Conservation (phyloP, 2,113 vertebrate species). For the Nesoenas mayeri region DNA sequence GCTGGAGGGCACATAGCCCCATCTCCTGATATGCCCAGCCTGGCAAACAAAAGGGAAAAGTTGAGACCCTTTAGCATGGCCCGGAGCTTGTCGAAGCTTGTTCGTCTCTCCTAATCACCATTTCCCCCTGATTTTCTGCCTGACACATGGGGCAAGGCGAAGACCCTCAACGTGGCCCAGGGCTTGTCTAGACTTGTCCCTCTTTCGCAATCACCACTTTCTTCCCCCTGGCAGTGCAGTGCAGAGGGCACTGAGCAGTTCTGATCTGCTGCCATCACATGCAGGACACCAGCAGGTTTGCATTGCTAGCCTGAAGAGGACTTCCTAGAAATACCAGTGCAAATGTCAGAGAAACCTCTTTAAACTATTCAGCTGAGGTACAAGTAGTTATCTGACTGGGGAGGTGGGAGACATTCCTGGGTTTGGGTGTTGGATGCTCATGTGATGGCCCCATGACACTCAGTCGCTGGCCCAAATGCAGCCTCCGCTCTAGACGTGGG, state of each 20-base stretch:
- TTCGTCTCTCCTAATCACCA: no score
- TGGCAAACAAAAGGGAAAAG: no score
- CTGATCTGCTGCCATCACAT: neutral
- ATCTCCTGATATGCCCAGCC: no score
- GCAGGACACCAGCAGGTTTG: neutral
- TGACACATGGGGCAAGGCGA: no score
- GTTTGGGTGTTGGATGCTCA: neutral
- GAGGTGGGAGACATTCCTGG: neutral
- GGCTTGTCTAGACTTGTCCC: no score
- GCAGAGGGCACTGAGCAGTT: neutral
- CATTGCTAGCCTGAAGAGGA: neutral
- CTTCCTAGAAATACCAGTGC: neutral
- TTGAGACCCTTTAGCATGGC: no score
- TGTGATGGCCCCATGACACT: rapidly evolving
- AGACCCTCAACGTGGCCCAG: no score
- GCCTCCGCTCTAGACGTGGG: neutral
- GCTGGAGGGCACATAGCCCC: no score
- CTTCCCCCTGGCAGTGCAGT: no score
- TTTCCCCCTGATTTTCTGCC: no score
- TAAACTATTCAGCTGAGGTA: neutral
- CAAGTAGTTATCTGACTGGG: neutral
- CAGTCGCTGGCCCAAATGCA: rapidly evolving
- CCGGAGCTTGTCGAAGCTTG: no score
- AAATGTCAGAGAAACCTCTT: neutral
- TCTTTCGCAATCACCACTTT: no score